Conservation (phyloP, 2,797 vertebrate genomes). For the Clarias platycephalus region DNA sequence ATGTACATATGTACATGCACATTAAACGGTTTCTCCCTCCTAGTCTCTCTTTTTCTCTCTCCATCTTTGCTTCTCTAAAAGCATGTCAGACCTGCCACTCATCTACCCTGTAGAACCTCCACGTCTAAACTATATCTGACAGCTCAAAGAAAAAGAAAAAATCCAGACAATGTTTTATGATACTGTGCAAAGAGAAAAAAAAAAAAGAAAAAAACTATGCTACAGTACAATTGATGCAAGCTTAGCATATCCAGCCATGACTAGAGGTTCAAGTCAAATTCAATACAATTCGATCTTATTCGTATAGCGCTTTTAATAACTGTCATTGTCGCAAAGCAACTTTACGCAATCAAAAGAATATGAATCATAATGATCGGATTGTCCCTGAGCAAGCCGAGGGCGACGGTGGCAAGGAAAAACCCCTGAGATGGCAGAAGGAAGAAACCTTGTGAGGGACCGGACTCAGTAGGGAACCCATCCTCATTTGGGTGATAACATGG, state of each 20-base stretch:
- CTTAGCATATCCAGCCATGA: neutral
- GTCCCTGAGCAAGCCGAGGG: too few species aligned
- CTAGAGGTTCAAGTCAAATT: neutral
- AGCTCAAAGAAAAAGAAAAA: neutral
- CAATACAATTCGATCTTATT: too few species aligned
- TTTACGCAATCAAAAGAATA: too few species aligned
- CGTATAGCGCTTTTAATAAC: too few species aligned
- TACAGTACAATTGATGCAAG: neutral
- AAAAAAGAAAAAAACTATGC: neutral
- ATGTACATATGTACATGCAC: conserved; percentile 53
- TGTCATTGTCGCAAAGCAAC: too few species aligned
- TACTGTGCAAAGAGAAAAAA: neutral
- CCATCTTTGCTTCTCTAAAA: conserved; percentile 6
- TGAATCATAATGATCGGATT: too few species aligned
- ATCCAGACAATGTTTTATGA: neutral
- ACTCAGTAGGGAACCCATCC: too few species aligned
- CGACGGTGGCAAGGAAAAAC: too few species aligned
- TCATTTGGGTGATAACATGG: too few species aligned
- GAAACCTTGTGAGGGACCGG: too few species aligned
- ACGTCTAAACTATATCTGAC: neutral
- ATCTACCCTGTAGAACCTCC: neutral
- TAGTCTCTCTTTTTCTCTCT: conserved; percentile 46
- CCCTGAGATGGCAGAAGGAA: too few species aligned
- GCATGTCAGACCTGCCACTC: neutral
- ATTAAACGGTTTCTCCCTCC: conserved; percentile 57